Evolutionary conservation across 2,888 invertebrate species (phyloP).

Genomic region (Mantis religiosa): DNA sequence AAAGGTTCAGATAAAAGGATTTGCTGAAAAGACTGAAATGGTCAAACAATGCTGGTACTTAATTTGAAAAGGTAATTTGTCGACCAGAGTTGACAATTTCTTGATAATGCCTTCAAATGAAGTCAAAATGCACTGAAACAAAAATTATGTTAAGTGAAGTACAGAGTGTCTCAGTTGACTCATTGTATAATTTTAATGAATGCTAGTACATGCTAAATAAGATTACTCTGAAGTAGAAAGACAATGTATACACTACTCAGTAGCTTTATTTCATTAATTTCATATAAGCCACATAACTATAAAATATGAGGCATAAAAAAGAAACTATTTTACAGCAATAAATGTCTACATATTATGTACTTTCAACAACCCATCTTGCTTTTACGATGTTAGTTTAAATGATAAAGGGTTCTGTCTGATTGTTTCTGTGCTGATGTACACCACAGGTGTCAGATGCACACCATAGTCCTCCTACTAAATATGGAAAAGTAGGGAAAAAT

Average conservation of each 20-base stretch:
- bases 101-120: too few relatives aligned
- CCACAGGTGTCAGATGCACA: too few relatives aligned
- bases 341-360: not conserved
- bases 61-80: too few relatives aligned
- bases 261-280: not conserved
- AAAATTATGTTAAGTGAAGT: too few relatives aligned
- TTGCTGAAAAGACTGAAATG: too few relatives aligned
- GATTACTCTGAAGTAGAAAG: not conserved
- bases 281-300: not conserved
- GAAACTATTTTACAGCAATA: not conserved
- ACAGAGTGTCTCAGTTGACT: too few relatives aligned
- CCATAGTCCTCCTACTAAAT: not conserved
- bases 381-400: not conserved
- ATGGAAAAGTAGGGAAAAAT: not conserved
- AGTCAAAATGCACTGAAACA: too few relatives aligned
- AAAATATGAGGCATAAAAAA: not conserved
- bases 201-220: not conserved
- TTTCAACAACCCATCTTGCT: not conserved
- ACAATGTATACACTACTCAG: not conserved
- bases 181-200: too few relatives aligned
- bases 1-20: too few relatives aligned
- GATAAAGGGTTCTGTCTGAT: not conserved
- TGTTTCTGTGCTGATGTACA: not conserved
- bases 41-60: too few relatives aligned
- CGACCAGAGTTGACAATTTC: too few relatives aligned